Evolutionary conservation across 2,888 invertebrate genomes (phyloP), one percentile per base, ranked within the genome.

Genomic region (Oeneis ivallda): DNA sequence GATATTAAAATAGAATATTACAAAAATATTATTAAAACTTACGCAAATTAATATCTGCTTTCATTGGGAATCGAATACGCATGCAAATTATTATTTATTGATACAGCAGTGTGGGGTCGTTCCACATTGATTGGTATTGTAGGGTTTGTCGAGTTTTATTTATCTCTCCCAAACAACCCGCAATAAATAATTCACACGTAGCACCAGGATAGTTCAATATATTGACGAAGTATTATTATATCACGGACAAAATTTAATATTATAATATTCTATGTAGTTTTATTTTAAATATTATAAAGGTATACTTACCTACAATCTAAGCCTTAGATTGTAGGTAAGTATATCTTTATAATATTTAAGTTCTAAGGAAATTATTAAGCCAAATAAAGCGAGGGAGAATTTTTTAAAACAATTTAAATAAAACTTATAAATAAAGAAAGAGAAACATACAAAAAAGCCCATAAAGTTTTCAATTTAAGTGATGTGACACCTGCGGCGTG

Each of bases 181-280:
- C 75, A 81, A 85, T 85, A 82, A n/a, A 84, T 83, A 32, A 32
- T 17, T 86, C 82, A 85, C 83, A 78, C 74, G 79, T 77, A 82
- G 78, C 76, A 72, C 75, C 74, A 70, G 70, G 71, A 72, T 70
- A 68, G 64, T 66, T 65, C 62, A 52, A 4, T 26, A 26, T 26
- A 5, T 26, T 26, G 26, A 26, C 26, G 26, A 26, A 47, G 34
- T 11, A 10, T 26, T 57, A 17, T 9, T 15, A 45, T 45, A 7
- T n/a, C 15, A 17, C 8, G 15, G 17, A 17, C 15, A 0, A 47
- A 15, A 47, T 15, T 2, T 15, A 15, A 17, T 45, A 15, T 8
- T 45, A 47, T 17, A 7, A 45, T n/a, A 10, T 3, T 11, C n/a
- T n/a, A n/a, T 26, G 3, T 26, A 26, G 26, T 26, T 26, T 26